Conservation (phyloP, 2,797 vertebrate species). For the Halcyon badia region DNA sequence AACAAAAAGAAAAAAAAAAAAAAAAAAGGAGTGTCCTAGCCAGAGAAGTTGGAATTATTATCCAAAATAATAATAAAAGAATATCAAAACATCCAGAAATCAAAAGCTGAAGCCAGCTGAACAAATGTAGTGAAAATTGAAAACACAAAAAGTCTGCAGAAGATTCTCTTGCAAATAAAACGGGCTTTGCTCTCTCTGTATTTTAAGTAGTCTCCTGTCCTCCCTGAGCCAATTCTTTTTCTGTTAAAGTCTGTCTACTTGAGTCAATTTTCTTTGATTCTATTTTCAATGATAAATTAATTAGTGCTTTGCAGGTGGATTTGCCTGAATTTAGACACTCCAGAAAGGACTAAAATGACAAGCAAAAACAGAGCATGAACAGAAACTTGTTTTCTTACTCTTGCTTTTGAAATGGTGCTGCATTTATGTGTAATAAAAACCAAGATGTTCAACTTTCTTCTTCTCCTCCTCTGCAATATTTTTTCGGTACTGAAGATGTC, state of each 20-base stretch:
- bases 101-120: conserved; percentile 48
- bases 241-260: not conserved
- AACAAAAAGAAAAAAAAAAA: not conserved
- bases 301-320: conserved; percentile 35
- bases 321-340: not conserved
- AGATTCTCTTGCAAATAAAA: conserved; percentile 9
- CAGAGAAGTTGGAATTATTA: conserved; percentile 39
- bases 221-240: not conserved
- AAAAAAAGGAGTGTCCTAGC: not conserved
- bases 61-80: conserved; percentile 57
- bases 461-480: conserved; percentile 4
- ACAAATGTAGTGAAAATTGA: conserved; percentile 61
- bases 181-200: not conserved
- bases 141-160: conserved; percentile 33
- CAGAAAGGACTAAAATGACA: not conserved
- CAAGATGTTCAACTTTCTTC: conserved; percentile 65
- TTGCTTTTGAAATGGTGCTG: not conserved
- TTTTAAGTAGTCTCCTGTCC: conserved; percentile 31
- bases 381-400: conserved; percentile 17
- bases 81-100: conserved; percentile 44
- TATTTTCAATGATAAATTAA: not conserved
- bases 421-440: conserved; percentile 39
- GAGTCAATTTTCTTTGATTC: not conserved
- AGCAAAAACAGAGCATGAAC: not conserved
- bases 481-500: conserved; percentile 53